Conservation (phyloP, 2,888 invertebrate genomes). For the Aporophyla lueneburgensis region DNA sequence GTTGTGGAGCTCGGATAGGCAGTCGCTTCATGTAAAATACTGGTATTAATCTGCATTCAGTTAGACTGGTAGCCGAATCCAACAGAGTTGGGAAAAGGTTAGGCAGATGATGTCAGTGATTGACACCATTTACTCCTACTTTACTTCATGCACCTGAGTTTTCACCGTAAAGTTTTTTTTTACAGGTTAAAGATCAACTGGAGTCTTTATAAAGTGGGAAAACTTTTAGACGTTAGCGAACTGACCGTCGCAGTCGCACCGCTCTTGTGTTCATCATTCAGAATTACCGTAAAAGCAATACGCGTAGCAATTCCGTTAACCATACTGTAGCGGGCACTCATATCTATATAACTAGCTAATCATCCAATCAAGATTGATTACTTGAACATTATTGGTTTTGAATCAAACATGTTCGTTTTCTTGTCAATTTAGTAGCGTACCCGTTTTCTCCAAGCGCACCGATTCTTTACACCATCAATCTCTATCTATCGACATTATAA, state of each 20-base stretch:
- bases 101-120: background rate
- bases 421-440: conserved; percentile 3
- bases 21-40: too few relatives aligned
- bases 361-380: conserved; percentile 25
- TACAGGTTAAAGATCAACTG: background rate
- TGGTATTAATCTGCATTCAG: too few relatives aligned
- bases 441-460: conserved; percentile 28
- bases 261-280: conserved; percentile 28
- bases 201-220: background rate
- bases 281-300: conserved; percentile 46
- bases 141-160: background rate
- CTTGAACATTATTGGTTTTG: conserved; percentile 15
- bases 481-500: conserved; percentile 11
- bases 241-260: too few relatives aligned
- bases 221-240: background rate
- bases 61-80: too few relatives aligned
- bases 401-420: background rate
- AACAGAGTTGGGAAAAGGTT: too few relatives aligned
- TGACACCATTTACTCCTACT: background rate
- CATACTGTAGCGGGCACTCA: background rate
- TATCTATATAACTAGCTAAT: conserved; percentile 12
- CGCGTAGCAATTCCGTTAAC: conserved; percentile 40
- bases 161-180: background rate
- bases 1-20: too few relatives aligned
- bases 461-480: conserved; percentile 30